Percentiles rank a stretch among this genome's conserved stretches.
Evolutionary conservation across 2,797 vertebrate genomes (phyloP).

Genomic region (Masticophis lateralis): DNA sequence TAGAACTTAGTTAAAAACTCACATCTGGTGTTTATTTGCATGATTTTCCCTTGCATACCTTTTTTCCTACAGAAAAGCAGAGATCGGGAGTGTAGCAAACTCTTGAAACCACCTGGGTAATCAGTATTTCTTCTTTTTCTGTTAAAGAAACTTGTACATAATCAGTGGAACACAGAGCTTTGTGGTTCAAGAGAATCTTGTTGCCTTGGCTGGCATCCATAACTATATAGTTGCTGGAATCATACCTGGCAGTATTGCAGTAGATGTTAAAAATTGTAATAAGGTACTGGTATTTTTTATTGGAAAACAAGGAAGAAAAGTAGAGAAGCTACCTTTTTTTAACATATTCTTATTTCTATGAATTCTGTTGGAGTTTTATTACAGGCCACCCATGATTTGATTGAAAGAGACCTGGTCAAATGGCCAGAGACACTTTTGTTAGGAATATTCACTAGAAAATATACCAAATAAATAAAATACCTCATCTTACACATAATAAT

Average conservation of each 20-base stretch:
- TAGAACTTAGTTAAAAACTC: conserved; percentile 30
- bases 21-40: conserved; percentile 29
- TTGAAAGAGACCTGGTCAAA: background rate
- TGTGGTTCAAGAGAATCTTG: background rate
- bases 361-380: background rate
- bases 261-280: background rate
- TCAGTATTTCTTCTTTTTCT: conserved; percentile 22
- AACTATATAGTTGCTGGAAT: background rate
- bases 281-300: background rate
- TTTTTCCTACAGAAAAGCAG: conserved; percentile 12
- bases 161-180: background rate
- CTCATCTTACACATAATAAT: too few relatives aligned
- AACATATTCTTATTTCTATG: background rate
- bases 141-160: background rate
- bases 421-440: too few relatives aligned
- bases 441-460: too few relatives aligned
- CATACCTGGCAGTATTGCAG: background rate
- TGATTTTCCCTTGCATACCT: background rate
- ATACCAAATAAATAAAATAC: too few relatives aligned
- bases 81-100: conserved; percentile 12
- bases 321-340: conserved; percentile 12
- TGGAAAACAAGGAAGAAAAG: background rate
- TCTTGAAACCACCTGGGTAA: conserved; percentile 30
- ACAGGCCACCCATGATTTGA: background rate
- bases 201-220: background rate